phyloP scores from a whole-genome alignment of 2,888 invertebrate species.

The Ceriagrion tenellum region DNA sequence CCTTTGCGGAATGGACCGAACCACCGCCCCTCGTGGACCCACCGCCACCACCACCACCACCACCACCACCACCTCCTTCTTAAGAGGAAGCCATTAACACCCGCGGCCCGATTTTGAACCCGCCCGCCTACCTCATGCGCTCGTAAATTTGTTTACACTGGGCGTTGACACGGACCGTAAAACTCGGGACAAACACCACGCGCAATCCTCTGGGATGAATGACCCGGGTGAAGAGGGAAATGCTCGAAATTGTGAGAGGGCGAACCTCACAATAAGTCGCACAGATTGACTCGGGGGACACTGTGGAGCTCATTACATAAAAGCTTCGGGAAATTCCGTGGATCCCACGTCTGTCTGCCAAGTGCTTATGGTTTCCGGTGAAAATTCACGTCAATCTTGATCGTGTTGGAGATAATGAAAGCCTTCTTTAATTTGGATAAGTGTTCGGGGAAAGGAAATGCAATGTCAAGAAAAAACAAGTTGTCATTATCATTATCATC shows the following conservation, averaged over 20 bases:
- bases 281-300: not conserved
- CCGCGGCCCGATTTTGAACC: slow-evolving; percentile 42
- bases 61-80: not conserved
- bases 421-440: too few species aligned
- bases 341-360: not conserved
- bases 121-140: slow-evolving; percentile 53
- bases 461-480: too few species aligned
- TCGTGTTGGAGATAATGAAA: too few species aligned
- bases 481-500: too few species aligned
- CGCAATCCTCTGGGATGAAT: slow-evolving; percentile 44
- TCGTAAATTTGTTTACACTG: slow-evolving; percentile 66
- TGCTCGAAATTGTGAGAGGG: not conserved
- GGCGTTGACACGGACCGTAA: slow-evolving; percentile 61
- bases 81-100: slow-evolving; percentile 62
- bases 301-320: not conserved
- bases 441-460: too few species aligned
- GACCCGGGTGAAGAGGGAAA: slow-evolving; percentile 33
- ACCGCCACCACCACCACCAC: not conserved
- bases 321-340: not conserved
- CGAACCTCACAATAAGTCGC: not conserved
- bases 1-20: not conserved
- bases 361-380: not conserved
- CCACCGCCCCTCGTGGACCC: not conserved
- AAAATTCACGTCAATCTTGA: not conserved
- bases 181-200: slow-evolving; percentile 50